Base-by-base conservation (phyloP, 2,888 invertebrate species). In the Nomada ferruginata region DNA sequence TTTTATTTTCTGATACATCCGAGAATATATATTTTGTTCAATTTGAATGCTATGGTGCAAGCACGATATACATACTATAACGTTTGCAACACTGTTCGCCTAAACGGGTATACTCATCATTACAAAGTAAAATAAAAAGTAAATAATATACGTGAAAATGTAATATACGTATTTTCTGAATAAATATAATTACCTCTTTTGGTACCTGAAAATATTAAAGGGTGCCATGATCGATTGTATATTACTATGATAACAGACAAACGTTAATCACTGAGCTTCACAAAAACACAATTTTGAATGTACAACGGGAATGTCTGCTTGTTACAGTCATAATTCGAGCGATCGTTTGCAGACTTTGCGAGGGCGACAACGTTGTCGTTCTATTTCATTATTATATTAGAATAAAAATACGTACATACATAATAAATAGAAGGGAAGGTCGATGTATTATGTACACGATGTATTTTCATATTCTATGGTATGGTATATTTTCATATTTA, bases 401-500 rank as follows among this genome's bases (percentile, higher is more conserved):
- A 42, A 70, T 72, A 79, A 23, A 20, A 59, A 59, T 70, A 60
- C 47, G 5, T 65, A 82, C 23, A 20, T 60, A 76, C 60, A 60
- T 81, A 74, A 68, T 70, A 23, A 57, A 57, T 79, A 64, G 75
- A 85, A 63, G 73, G 69, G 47, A 72, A 72, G 73, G 42, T 85
- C 71, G 29, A 85, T 84, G 72, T 87, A 87, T 76, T 63, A 83
- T 89, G 81, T 89, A 88, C 84, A 89, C 84, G 88, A 76, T 87
- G 85, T 89, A 87, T 88, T 89, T 89, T 89, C 85, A 87, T 89
- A 89, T 87, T 84, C 89, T 9, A 36, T 36, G 36, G 77, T 89
- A 89, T 85, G 85, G 86, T 88, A 82, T 89, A 88, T 88, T 89
- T 89, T 89, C 87, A 85, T 89, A 89, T 85, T 83, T 89, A 75